A percentile compares a stretch with the other conserved stretches of the same genome.
Evolutionary conservation across 2,797 vertebrate species (phyloP).

Genomic region (Phoeniculus purpureus): DNA sequence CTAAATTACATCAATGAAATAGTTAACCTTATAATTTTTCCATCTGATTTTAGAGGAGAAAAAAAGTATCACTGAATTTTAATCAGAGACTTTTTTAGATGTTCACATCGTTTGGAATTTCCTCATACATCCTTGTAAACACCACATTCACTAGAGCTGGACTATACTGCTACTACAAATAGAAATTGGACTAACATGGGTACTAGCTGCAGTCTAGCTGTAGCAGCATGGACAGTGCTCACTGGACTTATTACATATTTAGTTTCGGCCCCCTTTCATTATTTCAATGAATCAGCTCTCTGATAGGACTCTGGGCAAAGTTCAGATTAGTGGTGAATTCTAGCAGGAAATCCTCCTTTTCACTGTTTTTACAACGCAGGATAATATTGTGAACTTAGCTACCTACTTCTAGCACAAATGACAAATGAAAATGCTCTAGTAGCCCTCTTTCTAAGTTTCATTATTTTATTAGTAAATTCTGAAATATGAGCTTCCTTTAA

Average conservation of each 20-base stretch:
- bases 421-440: not conserved
- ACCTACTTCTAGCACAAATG: not conserved
- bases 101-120: not conserved
- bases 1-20: not conserved
- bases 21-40: not conserved
- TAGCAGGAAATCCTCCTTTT: not conserved
- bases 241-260: not conserved
- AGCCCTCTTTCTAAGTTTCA: not conserved
- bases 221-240: not conserved
- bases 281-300: not conserved
- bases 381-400: not conserved
- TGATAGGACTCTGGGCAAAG: not conserved
- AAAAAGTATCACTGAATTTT: not conserved
- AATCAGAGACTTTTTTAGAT: not conserved
- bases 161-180: not conserved
- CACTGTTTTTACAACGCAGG: not conserved
- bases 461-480: not conserved
- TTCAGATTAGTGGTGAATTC: not conserved
- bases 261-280: not conserved
- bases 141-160: accelerated
- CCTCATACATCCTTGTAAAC: not conserved
- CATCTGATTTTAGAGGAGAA: not conserved
- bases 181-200: not conserved
- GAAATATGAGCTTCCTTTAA: not conserved
- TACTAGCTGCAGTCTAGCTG: not conserved